phyloP scores from a whole-genome alignment of 2,113 vertebrate species.

The Galeopterus variegatus region DNA sequence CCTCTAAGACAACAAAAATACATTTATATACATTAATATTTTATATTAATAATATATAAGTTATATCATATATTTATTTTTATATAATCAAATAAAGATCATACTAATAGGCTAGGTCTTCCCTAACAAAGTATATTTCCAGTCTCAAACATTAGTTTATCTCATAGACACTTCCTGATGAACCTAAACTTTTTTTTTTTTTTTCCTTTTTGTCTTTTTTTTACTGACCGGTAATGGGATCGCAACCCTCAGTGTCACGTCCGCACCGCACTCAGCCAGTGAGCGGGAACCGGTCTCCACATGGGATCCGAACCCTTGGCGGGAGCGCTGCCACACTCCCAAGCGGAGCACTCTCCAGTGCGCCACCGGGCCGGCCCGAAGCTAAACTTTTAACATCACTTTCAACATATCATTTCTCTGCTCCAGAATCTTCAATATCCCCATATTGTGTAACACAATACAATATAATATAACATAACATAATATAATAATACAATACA shows the following conservation, averaged over 20 bases:
- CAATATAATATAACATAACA: neutral
- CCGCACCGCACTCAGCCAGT: too few relatives aligned
- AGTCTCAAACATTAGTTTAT: neutral
- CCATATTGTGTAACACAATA: neutral
- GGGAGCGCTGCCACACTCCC: too few relatives aligned
- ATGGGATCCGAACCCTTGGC: too few relatives aligned
- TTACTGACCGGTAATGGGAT: too few relatives aligned
- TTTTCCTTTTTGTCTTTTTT: too few relatives aligned
- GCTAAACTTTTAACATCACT: neutral
- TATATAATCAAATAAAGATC: neutral
- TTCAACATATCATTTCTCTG: neutral
- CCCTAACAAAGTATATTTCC: neutral
- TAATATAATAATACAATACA: neutral
- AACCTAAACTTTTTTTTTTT: neutral
- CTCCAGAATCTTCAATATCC: neutral
- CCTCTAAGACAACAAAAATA: constrained; percentile 90
- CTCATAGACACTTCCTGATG: neutral
- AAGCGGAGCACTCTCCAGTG: too few relatives aligned
- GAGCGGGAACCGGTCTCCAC: too few relatives aligned
- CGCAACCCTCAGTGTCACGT: too few relatives aligned
- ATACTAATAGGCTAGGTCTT: neutral
- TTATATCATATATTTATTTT: neutral
- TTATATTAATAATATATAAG: neutral
- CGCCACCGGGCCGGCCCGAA: too few relatives aligned
- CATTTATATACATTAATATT: constrained; percentile 19